Conservation (phyloP, 2,797 vertebrate species). For the Tapera naevia region DNA sequence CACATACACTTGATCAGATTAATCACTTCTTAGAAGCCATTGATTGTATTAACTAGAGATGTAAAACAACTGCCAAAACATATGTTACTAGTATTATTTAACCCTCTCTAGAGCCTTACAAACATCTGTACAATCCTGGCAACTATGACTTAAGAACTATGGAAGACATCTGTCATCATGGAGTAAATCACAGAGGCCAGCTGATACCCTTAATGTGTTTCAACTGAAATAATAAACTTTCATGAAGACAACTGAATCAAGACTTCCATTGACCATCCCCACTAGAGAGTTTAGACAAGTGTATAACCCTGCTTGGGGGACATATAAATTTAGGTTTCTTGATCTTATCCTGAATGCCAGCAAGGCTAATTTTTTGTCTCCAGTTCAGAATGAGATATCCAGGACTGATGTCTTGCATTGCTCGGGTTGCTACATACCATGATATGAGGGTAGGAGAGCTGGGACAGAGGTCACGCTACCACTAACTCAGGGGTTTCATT, state of each 20-base stretch:
- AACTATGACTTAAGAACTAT: background rate
- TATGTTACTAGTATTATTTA: background rate
- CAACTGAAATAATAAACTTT: background rate
- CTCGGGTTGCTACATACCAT: background rate
- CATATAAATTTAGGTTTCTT: background rate
- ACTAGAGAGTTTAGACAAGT: background rate
- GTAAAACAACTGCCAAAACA: background rate
- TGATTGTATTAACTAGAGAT: background rate
- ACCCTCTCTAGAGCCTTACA: background rate
- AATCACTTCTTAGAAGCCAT: background rate
- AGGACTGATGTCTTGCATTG: background rate
- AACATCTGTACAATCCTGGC: background rate
- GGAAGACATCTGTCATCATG: background rate
- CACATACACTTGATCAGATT: background rate
- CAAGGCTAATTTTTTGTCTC: background rate
- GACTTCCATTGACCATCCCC: background rate
- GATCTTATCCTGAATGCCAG: background rate
- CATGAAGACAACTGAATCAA: background rate
- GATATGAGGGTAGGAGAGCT: background rate
- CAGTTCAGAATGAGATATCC: background rate
- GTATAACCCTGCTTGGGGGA: background rate
- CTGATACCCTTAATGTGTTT: background rate
- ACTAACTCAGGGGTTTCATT: background rate
- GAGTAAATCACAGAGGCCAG: background rate
- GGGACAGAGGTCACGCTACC: fast-evolving